Conservation (phyloP, 2,797 vertebrate species). For the Morelia viridis region DNA sequence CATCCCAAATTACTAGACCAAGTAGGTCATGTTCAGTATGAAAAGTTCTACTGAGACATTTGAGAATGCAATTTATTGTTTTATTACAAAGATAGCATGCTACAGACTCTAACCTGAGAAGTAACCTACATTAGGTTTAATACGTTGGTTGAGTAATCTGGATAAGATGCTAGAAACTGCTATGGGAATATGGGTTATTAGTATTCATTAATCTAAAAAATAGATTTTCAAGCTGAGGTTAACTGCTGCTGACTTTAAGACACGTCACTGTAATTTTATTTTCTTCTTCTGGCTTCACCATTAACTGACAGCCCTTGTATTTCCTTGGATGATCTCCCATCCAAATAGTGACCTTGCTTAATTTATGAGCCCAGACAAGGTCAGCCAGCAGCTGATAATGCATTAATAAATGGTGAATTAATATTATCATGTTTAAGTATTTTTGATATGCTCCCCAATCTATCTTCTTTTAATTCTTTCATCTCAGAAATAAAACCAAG, state of each 20-base stretch:
- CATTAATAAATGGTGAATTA: conserved; percentile 16
- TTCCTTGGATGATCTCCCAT: no score
- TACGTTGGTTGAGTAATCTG: conserved; percentile 31
- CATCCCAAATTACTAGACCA: conserved; percentile 45
- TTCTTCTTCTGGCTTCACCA: no score
- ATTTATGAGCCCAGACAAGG: no score
- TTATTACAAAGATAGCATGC: conserved; percentile 18
- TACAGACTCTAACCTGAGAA: conserved; percentile 27
- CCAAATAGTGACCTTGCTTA: no score
- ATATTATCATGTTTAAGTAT: not conserved
- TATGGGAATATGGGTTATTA: conserved; percentile 7
- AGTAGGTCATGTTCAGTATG: conserved; percentile 56
- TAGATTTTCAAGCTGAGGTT: no score
- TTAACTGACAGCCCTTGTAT: no score
- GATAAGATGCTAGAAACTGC: not conserved
- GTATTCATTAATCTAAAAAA: not conserved
- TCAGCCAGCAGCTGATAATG: not conserved
- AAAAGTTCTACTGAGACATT: conserved; percentile 7
- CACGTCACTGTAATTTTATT: no score
- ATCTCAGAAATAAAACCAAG: not conserved
- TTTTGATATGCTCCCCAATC: not conserved
- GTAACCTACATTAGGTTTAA: conserved; percentile 29
- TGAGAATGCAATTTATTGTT: conserved; percentile 22
- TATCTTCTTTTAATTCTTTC: not conserved
- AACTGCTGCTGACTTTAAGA: no score